A percentile compares a stretch with the other conserved stretches of the same genome.
Conservation (phyloP, 2,797 vertebrate genomes). For the Otolemur crassicaudatus region DNA sequence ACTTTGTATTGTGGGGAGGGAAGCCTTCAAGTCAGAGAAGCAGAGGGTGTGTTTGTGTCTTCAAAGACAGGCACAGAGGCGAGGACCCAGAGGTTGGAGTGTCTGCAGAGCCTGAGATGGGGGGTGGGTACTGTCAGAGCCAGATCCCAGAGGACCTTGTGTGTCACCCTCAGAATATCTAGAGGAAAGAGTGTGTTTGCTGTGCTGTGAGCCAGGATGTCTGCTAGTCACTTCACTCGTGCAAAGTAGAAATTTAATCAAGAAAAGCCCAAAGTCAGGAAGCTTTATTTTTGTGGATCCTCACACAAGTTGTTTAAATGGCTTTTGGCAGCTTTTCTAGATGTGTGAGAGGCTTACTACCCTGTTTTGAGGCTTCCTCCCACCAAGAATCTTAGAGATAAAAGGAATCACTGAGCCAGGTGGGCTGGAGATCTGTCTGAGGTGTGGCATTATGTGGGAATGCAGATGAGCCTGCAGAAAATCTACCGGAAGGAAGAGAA, state of each 20-base stretch:
- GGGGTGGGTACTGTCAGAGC: too few species aligned
- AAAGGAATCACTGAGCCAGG: background rate
- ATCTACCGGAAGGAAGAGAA: background rate
- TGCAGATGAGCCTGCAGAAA: background rate
- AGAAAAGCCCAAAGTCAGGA: background rate
- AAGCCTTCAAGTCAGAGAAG: background rate
- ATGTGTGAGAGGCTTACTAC: background rate
- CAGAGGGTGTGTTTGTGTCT: background rate
- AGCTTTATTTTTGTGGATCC: background rate
- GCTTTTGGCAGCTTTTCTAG: background rate
- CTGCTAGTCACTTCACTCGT: background rate
- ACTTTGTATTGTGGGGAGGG: background rate
- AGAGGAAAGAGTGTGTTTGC: background rate
- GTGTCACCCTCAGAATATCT: background rate
- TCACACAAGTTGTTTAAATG: background rate
- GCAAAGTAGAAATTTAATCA: background rate
- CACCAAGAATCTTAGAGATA: background rate
- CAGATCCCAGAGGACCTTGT: background rate
- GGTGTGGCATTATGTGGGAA: background rate
- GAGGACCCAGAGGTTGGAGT: background rate
- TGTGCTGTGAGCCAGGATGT: background rate
- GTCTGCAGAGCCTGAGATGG: background rate
- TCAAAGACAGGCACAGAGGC: background rate
- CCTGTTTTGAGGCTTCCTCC: background rate
- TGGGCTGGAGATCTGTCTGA: background rate